These are phyloP conservation scores for Tyrannus savana DNA, from an alignment of 2,113 vertebrate species.

Conservation along the genomic window DNA sequence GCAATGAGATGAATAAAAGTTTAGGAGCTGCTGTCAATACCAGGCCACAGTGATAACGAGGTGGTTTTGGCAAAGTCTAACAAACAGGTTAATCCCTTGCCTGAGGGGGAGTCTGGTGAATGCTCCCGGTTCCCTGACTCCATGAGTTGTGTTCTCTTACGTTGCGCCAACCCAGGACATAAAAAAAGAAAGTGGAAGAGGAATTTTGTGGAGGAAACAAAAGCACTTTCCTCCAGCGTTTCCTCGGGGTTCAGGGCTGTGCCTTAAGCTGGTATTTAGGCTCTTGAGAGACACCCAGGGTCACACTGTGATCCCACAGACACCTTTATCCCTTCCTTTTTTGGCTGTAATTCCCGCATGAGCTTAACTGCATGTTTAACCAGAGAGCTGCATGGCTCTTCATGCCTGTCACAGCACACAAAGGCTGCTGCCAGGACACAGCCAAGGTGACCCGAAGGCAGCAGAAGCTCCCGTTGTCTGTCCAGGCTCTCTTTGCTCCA, in stretches of 20 bases:
- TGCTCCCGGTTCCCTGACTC: background rate
- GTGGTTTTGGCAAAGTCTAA: background rate
- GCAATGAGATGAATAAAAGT: background rate
- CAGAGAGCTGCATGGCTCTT: background rate
- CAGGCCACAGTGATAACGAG: background rate
- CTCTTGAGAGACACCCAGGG: background rate
- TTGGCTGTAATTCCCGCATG: background rate
- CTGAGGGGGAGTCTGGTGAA: background rate
- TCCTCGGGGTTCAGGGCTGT: background rate
- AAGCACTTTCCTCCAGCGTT: rapidly evolving
- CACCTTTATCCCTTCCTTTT: background rate
- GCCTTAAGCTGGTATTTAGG: background rate
- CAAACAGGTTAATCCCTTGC: background rate
- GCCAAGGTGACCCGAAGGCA: background rate
- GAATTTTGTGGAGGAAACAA: background rate
- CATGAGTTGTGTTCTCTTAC: background rate
- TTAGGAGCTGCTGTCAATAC: background rate
- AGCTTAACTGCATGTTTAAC: background rate
- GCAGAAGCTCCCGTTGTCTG: background rate
- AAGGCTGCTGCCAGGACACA: background rate
- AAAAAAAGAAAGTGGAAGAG: background rate
- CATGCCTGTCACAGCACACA: background rate
- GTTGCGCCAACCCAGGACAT: background rate
- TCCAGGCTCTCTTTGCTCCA: background rate
- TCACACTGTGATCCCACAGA: background rate